Evolutionary conservation across 2,888 invertebrate genomes (phyloP), one percentile per base, ranked within the genome.

Genomic region (Acrobasis suavella): DNA sequence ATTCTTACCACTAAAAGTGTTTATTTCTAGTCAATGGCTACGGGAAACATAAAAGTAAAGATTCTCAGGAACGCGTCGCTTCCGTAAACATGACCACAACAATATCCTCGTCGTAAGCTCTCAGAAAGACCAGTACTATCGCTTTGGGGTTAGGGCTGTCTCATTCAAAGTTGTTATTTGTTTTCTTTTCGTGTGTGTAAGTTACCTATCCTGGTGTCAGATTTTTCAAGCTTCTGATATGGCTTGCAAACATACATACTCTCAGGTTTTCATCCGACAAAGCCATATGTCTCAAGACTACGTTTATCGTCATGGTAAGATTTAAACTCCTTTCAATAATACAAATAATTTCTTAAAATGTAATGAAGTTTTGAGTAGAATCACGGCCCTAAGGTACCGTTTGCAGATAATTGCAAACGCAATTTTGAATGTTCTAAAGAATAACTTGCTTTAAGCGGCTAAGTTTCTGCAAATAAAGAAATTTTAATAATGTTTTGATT

Each of bases 381-480:
- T n/a, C n/a, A n/a, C n/a, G n/a, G n/a, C n/a, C n/a, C n/a, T n/a
- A n/a, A n/a, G n/a, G n/a, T n/a, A n/a, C 55, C n/a, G n/a, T 42
- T 22, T 42, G 9, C 56, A 56, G 56, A 56, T 56, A 56, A 56
- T 56, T 56, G 56, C 56, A 22, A 56, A 56, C 42, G 56, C 56
- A 42, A 56, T 42, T 56, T 56, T 56, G 56, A 56, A 46, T 56
- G 56, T 56, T 56, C 17, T n/a, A 22, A 56, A 56, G 56, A 56
- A 56, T 56, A 46, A 56, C 39, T 56, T 17, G 42, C n/a, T 17
- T 56, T 46, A 56, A 46, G 56, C 17, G 42, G 22, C 56, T 22
- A 56, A 56, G 56, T 56, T 56, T 56, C 42, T 16, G 17, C 42
- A 56, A 56, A 56, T 17, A 22, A 10, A 56, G 42, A 14, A n/a